These are phyloP conservation scores for Caenorhabditis afra DNA, from an alignment of 2,888 invertebrate species.

Conservation along the genomic window DNA sequence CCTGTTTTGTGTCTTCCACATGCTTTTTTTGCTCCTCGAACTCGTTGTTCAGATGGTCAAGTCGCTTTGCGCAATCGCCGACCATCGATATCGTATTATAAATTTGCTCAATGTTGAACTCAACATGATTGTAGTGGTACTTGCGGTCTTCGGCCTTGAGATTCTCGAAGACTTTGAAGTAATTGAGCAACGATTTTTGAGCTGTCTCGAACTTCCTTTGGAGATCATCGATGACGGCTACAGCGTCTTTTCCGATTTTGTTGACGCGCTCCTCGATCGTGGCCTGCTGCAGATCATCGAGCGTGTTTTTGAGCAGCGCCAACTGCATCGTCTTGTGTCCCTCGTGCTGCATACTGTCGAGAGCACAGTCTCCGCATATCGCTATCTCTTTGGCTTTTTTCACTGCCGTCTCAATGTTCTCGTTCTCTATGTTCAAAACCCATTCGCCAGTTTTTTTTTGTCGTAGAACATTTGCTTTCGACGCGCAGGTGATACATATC, in stretches of 20 bases:
- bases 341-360: conserved; percentile 40
- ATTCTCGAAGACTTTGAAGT: conserved; percentile 7
- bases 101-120: conserved; percentile 22
- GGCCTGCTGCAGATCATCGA: conserved; percentile 3
- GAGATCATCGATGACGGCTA: background rate
- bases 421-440: conserved; percentile 7
- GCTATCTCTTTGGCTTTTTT: conserved; percentile 26
- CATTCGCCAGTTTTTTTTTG: conserved; percentile 4
- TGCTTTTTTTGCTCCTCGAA: background rate
- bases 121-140: conserved; percentile 33
- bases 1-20: conserved; percentile 3
- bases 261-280: background rate
- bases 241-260: background rate
- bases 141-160: conserved; percentile 9
- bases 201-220: background rate
- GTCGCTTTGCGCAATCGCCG: conserved; percentile 19
- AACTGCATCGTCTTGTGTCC: conserved; percentile 40
- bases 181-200: background rate
- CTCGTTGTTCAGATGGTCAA: conserved; percentile 9
- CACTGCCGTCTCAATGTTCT: conserved; percentile 16
- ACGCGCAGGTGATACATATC: conserved; percentile 34
- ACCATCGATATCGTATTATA: conserved; percentile 21
- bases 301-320: conserved; percentile 21
- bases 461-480: background rate
- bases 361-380: conserved; percentile 54